Base-by-base conservation (phyloP, 2,113 vertebrate species). In the Brachyhypopomus occidentalis region DNA sequence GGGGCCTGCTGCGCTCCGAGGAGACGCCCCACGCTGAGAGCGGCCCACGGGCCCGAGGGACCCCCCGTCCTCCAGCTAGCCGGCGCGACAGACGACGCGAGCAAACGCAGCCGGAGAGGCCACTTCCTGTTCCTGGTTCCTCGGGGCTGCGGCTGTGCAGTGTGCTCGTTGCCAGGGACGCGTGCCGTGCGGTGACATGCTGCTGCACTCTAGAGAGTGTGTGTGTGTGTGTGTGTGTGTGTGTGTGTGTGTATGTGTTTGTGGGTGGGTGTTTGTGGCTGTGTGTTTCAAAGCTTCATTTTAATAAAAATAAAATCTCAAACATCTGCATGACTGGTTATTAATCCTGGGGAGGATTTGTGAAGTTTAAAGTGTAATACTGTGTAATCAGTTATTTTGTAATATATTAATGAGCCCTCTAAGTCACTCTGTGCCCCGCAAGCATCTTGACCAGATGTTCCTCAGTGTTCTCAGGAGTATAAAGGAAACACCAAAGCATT, bases 121-220 rank as follows among this genome's bases (percentile, higher is more conserved):
- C 3, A 7, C 67, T 84, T 80, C 73, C 83, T 84, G 73, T 72
- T 9, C 60, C 27, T 71, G 69, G 16, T 22, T 72, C 71, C 79
- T 78, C 36, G 60, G 30, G 64, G 30, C 34, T 19, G 34, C 19
- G 64, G 5, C 12, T 34, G 63, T 19, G 30, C 27, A 66, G 63
- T 2, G 17, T 41, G 34, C 66, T 70, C 45, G 30, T 20, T 76
- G 36, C 6, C 64, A 48, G 30, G 45, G 73, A 55, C 56, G 60
- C 55, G 52, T 72, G 25, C 16, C 36, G 41, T 56, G 71, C 16
- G 19, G 56, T 52, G 69, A 36, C 56, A 72, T 41, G 36, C 36
- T 73, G 78, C 78, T 67, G 73, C 48, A 36, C 34, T 79, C 75
- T 73, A 67, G 78, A 73, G 36, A 41, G 48, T 4, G 5, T 66